phyloP scores from a whole-genome alignment of 1,140 invertebrate species.

The Brachionus rubens region DNA sequence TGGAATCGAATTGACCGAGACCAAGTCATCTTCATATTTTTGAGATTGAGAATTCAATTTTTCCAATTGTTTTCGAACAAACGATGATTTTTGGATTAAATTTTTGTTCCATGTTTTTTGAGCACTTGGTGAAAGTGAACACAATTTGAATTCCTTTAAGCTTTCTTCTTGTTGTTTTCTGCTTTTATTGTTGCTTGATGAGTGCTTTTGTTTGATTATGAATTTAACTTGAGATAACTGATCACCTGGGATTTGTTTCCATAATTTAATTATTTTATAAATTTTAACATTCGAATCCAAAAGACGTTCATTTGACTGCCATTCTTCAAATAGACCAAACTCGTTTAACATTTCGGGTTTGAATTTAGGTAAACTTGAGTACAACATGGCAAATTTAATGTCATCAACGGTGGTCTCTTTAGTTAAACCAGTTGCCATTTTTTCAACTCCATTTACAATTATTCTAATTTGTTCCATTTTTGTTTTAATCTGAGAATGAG shows the following conservation, averaged over 20 bases:
- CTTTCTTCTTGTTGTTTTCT: background rate
- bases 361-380: background rate
- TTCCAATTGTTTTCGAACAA: slow-evolving; percentile 32
- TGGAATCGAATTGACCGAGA: background rate
- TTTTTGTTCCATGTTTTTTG: slow-evolving; percentile 22
- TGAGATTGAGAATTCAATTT: slow-evolving; percentile 12
- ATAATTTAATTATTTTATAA: slow-evolving; percentile 37
- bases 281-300: slow-evolving; percentile 37
- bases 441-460: slow-evolving; percentile 27
- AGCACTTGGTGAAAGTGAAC: background rate
- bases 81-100: background rate
- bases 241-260: slow-evolving; percentile 29
- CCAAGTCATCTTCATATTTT: background rate
- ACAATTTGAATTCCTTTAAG: background rate
- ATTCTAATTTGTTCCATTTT: slow-evolving; percentile 34
- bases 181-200: background rate
- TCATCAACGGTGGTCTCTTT: slow-evolving; percentile 39
- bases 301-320: slow-evolving; percentile 41
- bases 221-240: slow-evolving; percentile 41
- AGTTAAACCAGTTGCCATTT: slow-evolving; percentile 22
- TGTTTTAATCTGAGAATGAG: too few species aligned
- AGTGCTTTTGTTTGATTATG: slow-evolving; percentile 4
- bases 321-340: slow-evolving; percentile 39
- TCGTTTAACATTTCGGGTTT: background rate
- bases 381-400: slow-evolving; percentile 41